phyloP scores from a whole-genome alignment of 2,113 vertebrate species.

The Neofelis nebulosa region DNA sequence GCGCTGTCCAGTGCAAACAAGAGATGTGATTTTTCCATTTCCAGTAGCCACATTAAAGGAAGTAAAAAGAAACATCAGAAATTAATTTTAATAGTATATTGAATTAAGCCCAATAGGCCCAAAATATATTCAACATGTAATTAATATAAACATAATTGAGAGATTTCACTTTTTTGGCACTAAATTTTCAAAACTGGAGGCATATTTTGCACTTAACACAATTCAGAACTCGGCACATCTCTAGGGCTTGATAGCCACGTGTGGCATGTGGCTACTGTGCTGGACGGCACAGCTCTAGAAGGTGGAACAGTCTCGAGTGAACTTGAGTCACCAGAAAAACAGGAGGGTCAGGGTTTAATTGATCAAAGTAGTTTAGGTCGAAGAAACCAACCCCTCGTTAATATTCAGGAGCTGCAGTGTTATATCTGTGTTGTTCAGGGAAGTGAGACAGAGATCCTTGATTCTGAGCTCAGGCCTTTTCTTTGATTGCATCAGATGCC shows the following conservation, averaged over 20 bases:
- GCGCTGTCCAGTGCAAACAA: background rate
- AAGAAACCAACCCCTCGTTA: conserved; percentile 2
- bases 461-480: background rate
- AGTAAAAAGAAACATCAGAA: conserved; percentile 8
- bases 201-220: background rate
- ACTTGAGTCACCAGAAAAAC: background rate
- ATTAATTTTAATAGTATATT: background rate
- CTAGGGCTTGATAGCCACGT: background rate
- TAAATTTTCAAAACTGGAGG: background rate
- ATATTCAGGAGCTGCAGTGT: background rate
- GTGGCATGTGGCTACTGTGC: rapidly evolving
- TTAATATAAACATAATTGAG: background rate
- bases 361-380: background rate
- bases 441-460: background rate
- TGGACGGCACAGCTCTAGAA: background rate
- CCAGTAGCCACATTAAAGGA: background rate
- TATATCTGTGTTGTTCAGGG: background rate
- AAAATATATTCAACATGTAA: background rate
- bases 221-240: background rate
- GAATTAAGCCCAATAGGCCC: background rate
- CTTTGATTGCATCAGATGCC: background rate
- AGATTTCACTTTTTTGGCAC: background rate
- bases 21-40: background rate
- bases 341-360: background rate
- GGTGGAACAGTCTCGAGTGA: background rate